Evolutionary conservation across 2,113 vertebrate species (phyloP).

Genomic region (Centropristis striata): DNA sequence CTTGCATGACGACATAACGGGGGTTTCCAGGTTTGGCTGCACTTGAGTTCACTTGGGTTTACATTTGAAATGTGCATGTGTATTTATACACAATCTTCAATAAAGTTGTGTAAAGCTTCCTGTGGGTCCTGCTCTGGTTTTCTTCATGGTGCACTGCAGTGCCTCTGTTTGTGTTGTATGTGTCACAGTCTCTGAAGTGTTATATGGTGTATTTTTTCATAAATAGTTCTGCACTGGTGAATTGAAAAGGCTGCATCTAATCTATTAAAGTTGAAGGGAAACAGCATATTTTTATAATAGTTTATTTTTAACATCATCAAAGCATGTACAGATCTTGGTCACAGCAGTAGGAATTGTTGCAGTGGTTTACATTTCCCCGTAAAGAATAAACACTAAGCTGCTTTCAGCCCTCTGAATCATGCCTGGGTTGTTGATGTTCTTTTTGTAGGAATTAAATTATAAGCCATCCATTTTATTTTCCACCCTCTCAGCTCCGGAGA

Average conservation of each 20-base stretch:
- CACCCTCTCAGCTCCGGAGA: background rate
- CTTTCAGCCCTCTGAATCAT: too few relatives aligned
- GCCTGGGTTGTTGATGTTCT: background rate
- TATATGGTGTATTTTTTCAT: background rate
- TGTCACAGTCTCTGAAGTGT: background rate
- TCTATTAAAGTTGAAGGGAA: too few relatives aligned
- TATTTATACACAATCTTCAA: conserved; percentile 99
- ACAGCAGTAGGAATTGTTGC: background rate
- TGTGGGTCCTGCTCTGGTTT: conserved; percentile 72
- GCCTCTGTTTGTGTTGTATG: background rate
- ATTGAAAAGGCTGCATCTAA: background rate
- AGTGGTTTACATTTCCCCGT: background rate
- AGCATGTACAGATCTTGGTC: background rate
- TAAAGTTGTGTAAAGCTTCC: conserved; percentile 98
- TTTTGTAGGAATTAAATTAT: background rate
- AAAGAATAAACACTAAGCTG: background rate
- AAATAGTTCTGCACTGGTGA: background rate
- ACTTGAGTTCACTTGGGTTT: conserved; percentile 99
- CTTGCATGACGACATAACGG: conserved; percentile 91
- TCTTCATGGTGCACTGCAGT: conserved; percentile 1
- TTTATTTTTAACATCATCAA: too few relatives aligned
- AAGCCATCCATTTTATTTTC: conserved; percentile 1
- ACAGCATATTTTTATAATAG: too few relatives aligned
- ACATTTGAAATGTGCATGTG: conserved; percentile 99
- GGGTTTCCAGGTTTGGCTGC: conserved; percentile 96